Base-by-base conservation (phyloP, 2,888 invertebrate genomes). In the Sinhomidia bicolor region DNA sequence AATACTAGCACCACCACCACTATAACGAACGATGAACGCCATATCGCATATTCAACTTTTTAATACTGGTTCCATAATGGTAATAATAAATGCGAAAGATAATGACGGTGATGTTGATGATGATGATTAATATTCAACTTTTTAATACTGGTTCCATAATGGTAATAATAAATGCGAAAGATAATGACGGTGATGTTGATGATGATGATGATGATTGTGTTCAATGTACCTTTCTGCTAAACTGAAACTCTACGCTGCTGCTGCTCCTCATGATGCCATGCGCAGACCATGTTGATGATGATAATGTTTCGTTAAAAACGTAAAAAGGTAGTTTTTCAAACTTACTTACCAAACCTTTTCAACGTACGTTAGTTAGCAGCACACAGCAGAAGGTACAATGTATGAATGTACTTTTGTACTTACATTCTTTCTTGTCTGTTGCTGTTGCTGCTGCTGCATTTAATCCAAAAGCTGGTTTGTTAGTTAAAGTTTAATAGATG, bases 91-190 rank as follows among this genome's bases (percentile, higher is more conserved):
- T 62, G 57, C 62, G 17, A 57, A 51, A 57, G 57, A 57, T 57
- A 57, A 57, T 57, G 17, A 20, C 10, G 7, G 44, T 57, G 41
- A 9, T 62, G 41, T 32, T 23, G 32, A 60, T 60, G 41, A 54
- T 20, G 80, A 80, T 79, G 79, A 57, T 79, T 36, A 36, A 85
- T 76, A 76, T 85, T 85, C 85, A 85, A 85, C 85, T 79, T 85
- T n/a, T 85, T 85, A 85, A 85, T 85, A 85, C 85, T 85, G 85
- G 79, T 85, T 85, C 85, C 85, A 85, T 85, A 79, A 80, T 83
- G 23, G 68, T 68, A 82, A 51, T 82, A 65, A 36, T 81, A 44
- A 81, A 57, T 62, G 57, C 62, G 17, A 57, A 51, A 57, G 57
- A 57, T 57, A 57, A 57, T 57, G 17, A 20, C 10, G 7, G 44